Base-by-base conservation (phyloP, 1,140 invertebrate species). In the Drosophila miranda region DNA sequence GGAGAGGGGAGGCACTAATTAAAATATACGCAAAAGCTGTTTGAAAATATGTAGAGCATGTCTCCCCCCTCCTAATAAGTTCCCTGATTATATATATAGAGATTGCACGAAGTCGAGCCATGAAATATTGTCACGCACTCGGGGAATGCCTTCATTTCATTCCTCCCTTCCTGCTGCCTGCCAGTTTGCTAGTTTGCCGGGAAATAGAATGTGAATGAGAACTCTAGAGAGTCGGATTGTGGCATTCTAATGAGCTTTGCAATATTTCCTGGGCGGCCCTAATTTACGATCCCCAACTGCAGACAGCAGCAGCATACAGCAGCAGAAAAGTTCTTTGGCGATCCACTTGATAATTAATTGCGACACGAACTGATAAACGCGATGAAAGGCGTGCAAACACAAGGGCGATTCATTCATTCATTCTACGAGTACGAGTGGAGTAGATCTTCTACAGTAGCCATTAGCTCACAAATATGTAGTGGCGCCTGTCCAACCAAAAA, bases 111-210 rank as follows among this genome's bases (percentile, higher is more conserved):
- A 78, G 74, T 66, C 74, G 59, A 48, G 64, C 78, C 75, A 61
- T 75, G 60, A 83, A 82, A 82, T 82, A 78, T 82, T 82, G 75
- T 82, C 78, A 82, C 78, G 78, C 78, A 82, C 78, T 54, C 13
- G 52, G 55, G 23, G 30, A 34, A 34, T 34, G 30, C 30, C 30
- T 34, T 9, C 30, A 3, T 4, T 11, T 4, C 23, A 26, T 26
- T 30, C 1, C 30, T 34, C 9, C 30, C 30, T 34, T 34, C 9
- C 30, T 11, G 28, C 28, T 7, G 6, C 6, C 28, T 28, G 28
- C 28, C 30, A 9, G 30, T n/a, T n/a, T n/a, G n/a, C n/a, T n/a
- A n/a, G n/a, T 34, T 30, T 8, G 30, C 30, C 60, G 62, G 64
- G 44, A 49, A 52, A 28, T 52, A 67, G 60, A 60, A 67, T 64